phyloP scores from a whole-genome alignment of 2,888 invertebrate species.

The Allophyes oxyacanthae region DNA sequence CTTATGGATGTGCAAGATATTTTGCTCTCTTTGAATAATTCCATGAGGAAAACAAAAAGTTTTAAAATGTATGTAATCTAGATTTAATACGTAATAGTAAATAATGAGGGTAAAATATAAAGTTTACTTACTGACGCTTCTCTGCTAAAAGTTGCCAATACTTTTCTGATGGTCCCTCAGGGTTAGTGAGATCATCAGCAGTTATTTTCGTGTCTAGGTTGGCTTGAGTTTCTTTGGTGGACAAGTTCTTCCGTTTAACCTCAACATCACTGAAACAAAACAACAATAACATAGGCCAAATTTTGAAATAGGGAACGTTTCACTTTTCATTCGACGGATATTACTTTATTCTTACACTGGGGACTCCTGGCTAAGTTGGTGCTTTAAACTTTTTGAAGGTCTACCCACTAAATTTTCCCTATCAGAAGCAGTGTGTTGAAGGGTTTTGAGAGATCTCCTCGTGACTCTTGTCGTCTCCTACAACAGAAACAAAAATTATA shows the following conservation, averaged over 20 bases:
- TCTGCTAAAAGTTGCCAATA: conserved; percentile 94
- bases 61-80: too few species aligned
- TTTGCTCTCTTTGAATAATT: too few species aligned
- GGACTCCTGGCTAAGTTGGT: conserved; percentile 84
- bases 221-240: conserved; percentile 91
- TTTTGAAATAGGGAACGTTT: neutral
- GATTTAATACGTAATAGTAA: too few species aligned
- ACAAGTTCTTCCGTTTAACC: conserved; percentile 84
- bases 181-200: conserved; percentile 92
- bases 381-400: conserved; percentile 84
- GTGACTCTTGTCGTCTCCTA: conserved; percentile 66
- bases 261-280: conserved; percentile 75
- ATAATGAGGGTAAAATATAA: neutral
- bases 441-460: conserved; percentile 92
- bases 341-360: conserved; percentile 77
- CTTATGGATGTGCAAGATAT: too few species aligned
- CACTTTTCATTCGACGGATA: neutral
- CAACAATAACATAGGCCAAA: neutral
- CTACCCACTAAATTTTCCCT: conserved; percentile 94
- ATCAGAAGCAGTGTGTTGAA: conserved; percentile 92
- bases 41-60: too few species aligned
- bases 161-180: conserved; percentile 91
- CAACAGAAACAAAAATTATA: conserved; percentile 19
- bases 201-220: conserved; percentile 89
- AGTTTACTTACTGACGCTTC: conserved; percentile 88